Percentiles rank a stretch among this genome's conserved stretches.
Conservation (phyloP, 2,888 invertebrate genomes). For the Corythucha ciliata region DNA sequence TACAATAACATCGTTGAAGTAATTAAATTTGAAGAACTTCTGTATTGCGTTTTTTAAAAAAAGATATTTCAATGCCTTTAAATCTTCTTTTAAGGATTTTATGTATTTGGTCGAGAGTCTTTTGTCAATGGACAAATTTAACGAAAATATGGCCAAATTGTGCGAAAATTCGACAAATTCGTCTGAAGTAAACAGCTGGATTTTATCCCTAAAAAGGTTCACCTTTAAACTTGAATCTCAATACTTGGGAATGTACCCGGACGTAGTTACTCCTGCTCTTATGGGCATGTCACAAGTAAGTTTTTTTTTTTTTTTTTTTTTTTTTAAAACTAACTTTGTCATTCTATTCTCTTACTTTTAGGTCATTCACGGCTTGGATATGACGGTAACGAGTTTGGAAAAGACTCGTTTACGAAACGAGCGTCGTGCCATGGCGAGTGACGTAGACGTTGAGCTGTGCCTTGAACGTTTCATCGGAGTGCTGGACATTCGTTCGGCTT, state of each 20-base stretch:
- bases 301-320: neutral
- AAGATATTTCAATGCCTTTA: neutral
- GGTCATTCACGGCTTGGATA: conserved; percentile 21
- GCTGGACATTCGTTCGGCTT: no score
- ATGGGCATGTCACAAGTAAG: conserved; percentile 56
- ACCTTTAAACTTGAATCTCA: conserved; percentile 47
- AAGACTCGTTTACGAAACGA: no score
- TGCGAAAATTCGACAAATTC: neutral
- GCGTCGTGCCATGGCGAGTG: no score
- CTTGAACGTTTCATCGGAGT: no score
- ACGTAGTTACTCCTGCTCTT: conserved; percentile 63
- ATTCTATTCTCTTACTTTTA: conserved; percentile 3
- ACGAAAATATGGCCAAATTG: conserved; percentile 18
- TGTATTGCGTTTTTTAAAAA: conserved; percentile 8
- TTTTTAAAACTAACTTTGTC: neutral
- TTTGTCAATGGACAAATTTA: conserved; percentile 30
- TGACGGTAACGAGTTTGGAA: conserved; percentile 9
- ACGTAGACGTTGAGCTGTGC: no score
- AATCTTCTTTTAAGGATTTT: conserved; percentile 43
- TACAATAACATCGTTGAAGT: conserved; percentile 50
- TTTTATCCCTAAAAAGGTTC: conserved; percentile 49
- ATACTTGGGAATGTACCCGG: conserved; percentile 62
- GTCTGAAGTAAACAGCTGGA: conserved; percentile 46
- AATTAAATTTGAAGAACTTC: conserved; percentile 28
- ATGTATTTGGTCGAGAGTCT: conserved; percentile 44